Percentiles rank a stretch among this genome's conserved stretches.
phyloP scores from a whole-genome alignment of 2,113 vertebrate genomes.

The Actenoides lindsayi region DNA sequence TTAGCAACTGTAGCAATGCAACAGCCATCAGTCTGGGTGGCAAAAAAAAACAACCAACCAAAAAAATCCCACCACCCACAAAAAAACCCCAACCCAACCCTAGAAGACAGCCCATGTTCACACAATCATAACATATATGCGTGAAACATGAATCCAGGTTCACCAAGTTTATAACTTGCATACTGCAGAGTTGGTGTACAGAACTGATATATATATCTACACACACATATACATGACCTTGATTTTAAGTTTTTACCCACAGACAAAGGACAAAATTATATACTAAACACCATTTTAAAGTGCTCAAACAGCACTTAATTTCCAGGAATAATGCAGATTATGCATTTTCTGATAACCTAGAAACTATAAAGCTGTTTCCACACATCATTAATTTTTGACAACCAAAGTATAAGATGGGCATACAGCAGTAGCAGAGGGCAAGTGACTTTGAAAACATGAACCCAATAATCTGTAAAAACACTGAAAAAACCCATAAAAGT shows the following conservation, averaged over 20 bases:
- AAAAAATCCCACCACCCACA: not conserved
- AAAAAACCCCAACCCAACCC: not conserved
- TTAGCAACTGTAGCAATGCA: not conserved
- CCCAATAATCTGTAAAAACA: not conserved
- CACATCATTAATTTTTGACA: not conserved
- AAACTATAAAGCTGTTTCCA: not conserved
- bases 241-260: not conserved
- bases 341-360: not conserved
- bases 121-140: not conserved
- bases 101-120: not conserved
- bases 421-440: not conserved
- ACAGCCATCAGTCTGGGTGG: not conserved
- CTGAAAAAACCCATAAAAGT: not conserved
- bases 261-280: not conserved
- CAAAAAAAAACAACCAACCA: not conserved
- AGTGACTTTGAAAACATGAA: not conserved
- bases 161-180: not conserved
- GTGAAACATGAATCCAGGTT: not conserved
- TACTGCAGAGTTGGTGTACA: rapidly evolving
- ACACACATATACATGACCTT: not conserved
- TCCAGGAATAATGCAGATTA: not conserved
- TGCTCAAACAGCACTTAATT: not conserved
- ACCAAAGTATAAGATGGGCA: not conserved
- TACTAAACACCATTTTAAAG: not conserved
- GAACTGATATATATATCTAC: not conserved